phyloP scores from a whole-genome alignment of 2,797 vertebrate genomes.

The Rhinoraja longicauda region DNA sequence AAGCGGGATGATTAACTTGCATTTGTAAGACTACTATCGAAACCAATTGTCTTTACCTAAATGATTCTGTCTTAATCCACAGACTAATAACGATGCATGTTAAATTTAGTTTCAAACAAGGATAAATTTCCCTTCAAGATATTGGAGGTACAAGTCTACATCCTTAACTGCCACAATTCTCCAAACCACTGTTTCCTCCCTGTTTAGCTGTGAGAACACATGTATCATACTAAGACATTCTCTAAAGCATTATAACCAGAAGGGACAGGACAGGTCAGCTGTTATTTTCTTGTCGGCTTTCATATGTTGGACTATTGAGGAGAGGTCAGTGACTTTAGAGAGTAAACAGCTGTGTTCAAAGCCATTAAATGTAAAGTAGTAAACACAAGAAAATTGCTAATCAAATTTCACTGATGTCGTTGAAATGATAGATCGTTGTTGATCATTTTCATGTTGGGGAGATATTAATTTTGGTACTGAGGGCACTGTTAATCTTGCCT shows the following conservation, averaged over 20 bases:
- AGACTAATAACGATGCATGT: neutral
- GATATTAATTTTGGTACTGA: neutral
- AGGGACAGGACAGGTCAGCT: neutral
- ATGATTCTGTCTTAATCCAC: neutral
- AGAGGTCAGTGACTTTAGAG: neutral
- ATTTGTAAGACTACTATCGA: neutral
- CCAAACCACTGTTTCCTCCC: too few species aligned
- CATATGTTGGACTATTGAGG: neutral
- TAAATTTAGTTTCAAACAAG: neutral
- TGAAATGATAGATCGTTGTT: neutral
- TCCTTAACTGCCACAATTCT: too few species aligned
- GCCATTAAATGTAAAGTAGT: neutral
- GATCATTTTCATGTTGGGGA: neutral
- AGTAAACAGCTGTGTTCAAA: neutral
- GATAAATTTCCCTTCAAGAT: neutral
- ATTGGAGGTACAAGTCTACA: neutral
- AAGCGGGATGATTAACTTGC: neutral
- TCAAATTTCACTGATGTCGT: neutral
- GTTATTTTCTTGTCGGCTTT: neutral
- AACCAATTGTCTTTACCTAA: neutral
- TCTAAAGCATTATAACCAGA: neutral
- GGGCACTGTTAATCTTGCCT: neutral
- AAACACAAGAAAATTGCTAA: neutral
- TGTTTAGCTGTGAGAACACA: too few species aligned
- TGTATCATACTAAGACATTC: too few species aligned